phyloP scores from a whole-genome alignment of 2,888 invertebrate species.

The Tipula vernalis region DNA sequence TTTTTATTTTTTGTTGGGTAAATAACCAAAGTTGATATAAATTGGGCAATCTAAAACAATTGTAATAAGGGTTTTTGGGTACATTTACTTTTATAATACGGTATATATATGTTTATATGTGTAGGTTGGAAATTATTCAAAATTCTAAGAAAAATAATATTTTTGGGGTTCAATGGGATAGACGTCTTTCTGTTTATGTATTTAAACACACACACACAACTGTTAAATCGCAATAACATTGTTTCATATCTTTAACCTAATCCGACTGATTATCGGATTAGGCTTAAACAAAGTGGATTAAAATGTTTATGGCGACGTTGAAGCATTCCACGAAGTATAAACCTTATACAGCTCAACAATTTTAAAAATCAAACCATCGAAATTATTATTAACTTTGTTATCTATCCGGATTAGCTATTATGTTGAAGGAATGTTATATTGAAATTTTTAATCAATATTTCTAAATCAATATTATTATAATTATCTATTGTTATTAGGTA shows the following conservation, averaged over 20 bases:
- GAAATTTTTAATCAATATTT: not conserved
- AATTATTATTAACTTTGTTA: not conserved
- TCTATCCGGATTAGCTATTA: not conserved
- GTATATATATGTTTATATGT: not conserved
- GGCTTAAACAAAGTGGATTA: not conserved
- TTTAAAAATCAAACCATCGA: not conserved
- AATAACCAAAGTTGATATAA: not conserved
- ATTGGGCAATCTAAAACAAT: not conserved
- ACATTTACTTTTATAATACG: not conserved
- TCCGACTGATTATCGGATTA: not conserved
- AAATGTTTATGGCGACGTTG: not conserved
- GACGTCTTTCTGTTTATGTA: not conserved
- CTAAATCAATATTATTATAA: not conserved
- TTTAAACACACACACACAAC: not conserved
- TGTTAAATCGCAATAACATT: not conserved
- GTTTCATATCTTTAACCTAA: not conserved
- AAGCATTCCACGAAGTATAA: not conserved
- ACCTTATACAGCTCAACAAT: no score
- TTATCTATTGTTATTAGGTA: not conserved
- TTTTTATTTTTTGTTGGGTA: not conserved
- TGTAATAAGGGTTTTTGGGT: not conserved
- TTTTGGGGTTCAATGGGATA: not conserved
- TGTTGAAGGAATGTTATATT: not conserved
- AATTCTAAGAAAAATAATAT: not conserved
- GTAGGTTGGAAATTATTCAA: not conserved